A percentile compares a stretch with the other conserved stretches of the same genome.
phyloP scores from a whole-genome alignment of 1,140 invertebrate species.

The Heliothis subflexa region DNA sequence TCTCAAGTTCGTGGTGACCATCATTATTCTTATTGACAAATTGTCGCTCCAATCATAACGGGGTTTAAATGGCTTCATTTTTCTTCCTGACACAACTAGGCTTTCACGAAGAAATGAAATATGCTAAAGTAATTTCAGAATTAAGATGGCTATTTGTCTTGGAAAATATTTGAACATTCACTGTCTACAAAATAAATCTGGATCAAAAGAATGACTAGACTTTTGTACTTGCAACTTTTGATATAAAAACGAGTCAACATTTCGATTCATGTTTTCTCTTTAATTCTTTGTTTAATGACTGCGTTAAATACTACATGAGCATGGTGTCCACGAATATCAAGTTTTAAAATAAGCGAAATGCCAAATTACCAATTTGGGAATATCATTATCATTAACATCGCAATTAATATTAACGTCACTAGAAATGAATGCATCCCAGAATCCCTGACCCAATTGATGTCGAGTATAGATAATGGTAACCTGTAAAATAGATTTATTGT shows the following conservation, averaged over 20 bases:
- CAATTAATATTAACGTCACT: background rate
- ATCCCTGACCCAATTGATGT: background rate
- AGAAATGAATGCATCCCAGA: background rate
- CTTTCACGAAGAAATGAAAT: conserved; percentile 20
- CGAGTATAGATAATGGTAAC: conserved; percentile 6
- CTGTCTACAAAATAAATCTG: background rate
- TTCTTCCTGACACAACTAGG: conserved; percentile 25
- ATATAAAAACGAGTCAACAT: no score
- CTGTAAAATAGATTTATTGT: conserved; percentile 13
- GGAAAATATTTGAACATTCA: background rate
- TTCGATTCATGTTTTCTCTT: no score
- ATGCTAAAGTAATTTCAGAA: conserved; percentile 7
- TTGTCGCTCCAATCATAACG: conserved; percentile 23
- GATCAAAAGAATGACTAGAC: background rate
- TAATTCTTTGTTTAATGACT: no score
- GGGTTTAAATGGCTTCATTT: conserved; percentile 31
- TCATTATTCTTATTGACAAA: conserved; percentile 39
- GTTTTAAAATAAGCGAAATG: background rate
- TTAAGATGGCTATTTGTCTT: conserved; percentile 3
- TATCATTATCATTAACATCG: background rate
- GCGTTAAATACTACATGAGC: no score
- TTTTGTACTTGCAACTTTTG: background rate
- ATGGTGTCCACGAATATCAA: no score
- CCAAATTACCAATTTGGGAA: background rate
- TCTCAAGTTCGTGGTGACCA: conserved; percentile 24